Conservation (phyloP, 1,140 invertebrate species). For the Dysdera silvatica region DNA sequence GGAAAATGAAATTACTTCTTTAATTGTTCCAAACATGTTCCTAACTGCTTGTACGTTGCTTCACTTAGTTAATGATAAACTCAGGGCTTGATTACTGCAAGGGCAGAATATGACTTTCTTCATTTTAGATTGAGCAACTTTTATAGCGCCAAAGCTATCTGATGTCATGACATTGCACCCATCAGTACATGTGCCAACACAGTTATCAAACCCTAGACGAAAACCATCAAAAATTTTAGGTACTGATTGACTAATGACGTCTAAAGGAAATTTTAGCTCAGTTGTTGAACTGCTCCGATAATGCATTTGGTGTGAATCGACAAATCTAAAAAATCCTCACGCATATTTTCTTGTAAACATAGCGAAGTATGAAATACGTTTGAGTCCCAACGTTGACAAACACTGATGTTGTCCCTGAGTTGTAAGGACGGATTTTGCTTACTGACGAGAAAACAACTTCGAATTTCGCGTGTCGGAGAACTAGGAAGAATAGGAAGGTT, state of each 20-base stretch:
- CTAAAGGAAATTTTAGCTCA: not conserved
- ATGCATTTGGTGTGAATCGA: not conserved
- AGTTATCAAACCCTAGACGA: not conserved
- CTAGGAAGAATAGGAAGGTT: too few relatives aligned
- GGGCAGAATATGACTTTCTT: not conserved
- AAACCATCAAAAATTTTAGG: not conserved
- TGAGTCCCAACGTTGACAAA: too few relatives aligned
- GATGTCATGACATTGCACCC: not conserved
- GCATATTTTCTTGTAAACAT: not conserved
- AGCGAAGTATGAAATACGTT: not conserved
- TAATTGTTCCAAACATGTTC: too few relatives aligned
- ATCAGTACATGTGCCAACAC: not conserved
- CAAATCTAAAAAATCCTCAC: conserved; percentile 1
- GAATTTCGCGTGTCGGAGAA: too few relatives aligned
- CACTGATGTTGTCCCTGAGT: too few relatives aligned
- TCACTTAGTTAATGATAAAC: not conserved
- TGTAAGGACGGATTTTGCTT: too few relatives aligned
- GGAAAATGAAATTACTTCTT: too few relatives aligned
- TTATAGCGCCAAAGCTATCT: not conserved
- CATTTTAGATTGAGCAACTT: not conserved
- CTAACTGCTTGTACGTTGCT: too few relatives aligned
- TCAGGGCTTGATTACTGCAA: not conserved
- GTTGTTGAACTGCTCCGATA: not conserved
- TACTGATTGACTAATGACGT: not conserved
- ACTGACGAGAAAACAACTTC: too few relatives aligned